Evolutionary conservation across 2,888 invertebrate species (phyloP), one percentile per base, ranked within the genome.

Genomic region (Strigamia transsilvanica): DNA sequence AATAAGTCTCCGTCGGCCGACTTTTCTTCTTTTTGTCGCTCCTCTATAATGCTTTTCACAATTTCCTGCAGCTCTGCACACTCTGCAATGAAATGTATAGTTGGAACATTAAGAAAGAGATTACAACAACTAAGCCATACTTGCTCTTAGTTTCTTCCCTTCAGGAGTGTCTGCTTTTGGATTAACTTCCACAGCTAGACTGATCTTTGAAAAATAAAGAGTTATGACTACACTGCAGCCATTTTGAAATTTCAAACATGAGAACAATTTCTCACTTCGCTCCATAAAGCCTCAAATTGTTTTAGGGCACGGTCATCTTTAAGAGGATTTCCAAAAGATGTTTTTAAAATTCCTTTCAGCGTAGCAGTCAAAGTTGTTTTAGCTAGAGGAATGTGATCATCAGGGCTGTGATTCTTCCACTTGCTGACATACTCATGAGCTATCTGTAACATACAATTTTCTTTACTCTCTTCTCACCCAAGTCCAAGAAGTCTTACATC

Each of bases 371-470:
- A 61, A 13, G 32, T 32, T 27, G 81, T 81, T 46, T 81, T 73
- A 66, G 10, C 38, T n/a, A 81, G 23, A n/a, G 81, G 73, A 27
- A 81, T 66, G 32, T 81, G 81, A 23, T 81, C 81, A 46, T 77
- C 77, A 9, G 34, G 23, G 9, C 38, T 41, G 23, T 18, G 41
- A 38, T 23, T 21, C 21, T 77, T 32, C 81, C 81, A 81, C 18
- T 77, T 81, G 18, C 1, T 21, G 5, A 41, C 15, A 38, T 51
- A 81, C 18, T 80, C 61, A 12, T 32, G 41, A 5, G 80, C 80
- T 15, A 80, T 42, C 80, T 80, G 23, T 3, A 18, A 23, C 10
- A 32, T 4, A 77, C 13, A 77, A 2, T 21, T 21, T 23, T 7
- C n/a, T 6, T 18, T 77, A 13, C 15, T 18, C 18, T 51, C 15